phyloP scores from a whole-genome alignment of 2,888 invertebrate genomes.

The Ophonus ardosiacus region DNA sequence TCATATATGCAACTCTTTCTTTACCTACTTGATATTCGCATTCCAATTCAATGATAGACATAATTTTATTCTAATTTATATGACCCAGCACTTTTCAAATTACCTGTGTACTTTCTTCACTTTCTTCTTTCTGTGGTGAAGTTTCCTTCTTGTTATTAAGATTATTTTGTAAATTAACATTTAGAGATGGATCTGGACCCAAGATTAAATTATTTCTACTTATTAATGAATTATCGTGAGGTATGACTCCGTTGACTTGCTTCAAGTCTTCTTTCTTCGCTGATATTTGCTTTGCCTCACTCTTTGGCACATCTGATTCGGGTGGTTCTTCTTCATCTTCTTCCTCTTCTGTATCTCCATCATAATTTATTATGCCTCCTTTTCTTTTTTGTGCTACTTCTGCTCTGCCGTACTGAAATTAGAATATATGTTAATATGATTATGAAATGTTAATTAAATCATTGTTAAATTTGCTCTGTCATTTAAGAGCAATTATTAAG shows the following conservation, averaged over 20 bases:
- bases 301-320: slow-evolving; percentile 21
- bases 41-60: too few species aligned
- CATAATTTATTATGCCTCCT: slow-evolving; percentile 26
- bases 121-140: slow-evolving; percentile 67
- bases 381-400: slow-evolving; percentile 59
- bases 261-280: slow-evolving; percentile 36
- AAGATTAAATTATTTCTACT: slow-evolving; percentile 86
- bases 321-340: slow-evolving; percentile 31
- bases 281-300: background rate
- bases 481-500: background rate
- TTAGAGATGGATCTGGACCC: slow-evolving; percentile 82
- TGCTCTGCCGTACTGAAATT: slow-evolving; percentile 58
- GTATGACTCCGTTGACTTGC: slow-evolving; percentile 54
- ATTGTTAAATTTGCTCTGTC: background rate
- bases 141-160: slow-evolving; percentile 77
- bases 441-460: background rate
- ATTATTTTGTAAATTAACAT: slow-evolving; percentile 68
- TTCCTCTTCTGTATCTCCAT: slow-evolving; percentile 16
- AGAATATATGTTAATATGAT: slow-evolving; percentile 15
- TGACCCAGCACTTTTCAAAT: background rate
- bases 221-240: slow-evolving; percentile 81
- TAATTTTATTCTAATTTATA: too few species aligned
- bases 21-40: too few species aligned
- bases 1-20: too few species aligned
- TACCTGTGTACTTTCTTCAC: slow-evolving; percentile 26